phyloP scores from a whole-genome alignment of 2,113 vertebrate genomes.

The Coracopsis vasa region DNA sequence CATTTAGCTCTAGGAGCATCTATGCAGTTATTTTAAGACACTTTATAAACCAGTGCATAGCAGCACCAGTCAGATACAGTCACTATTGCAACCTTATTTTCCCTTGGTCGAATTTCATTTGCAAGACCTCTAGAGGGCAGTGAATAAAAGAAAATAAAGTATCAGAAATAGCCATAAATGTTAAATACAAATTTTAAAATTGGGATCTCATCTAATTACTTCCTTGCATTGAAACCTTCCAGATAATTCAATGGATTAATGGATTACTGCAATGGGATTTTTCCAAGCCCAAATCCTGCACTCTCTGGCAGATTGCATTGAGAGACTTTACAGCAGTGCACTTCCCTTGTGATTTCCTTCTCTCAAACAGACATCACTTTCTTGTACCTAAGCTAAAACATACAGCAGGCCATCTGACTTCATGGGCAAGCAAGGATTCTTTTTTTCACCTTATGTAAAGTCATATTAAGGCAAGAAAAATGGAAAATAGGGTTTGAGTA shows the following conservation, averaged over 20 bases:
- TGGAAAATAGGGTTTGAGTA: background rate
- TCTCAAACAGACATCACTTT: background rate
- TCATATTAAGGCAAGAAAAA: background rate
- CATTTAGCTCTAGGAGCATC: background rate
- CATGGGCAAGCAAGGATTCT: background rate
- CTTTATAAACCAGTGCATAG: background rate
- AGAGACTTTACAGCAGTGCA: background rate
- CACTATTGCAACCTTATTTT: background rate
- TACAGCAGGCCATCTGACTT: background rate
- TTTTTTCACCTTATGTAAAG: background rate
- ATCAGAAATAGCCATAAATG: background rate
- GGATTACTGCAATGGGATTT: slow-evolving; percentile 15
- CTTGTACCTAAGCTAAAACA: background rate
- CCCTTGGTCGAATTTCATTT: background rate
- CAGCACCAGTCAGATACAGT: background rate
- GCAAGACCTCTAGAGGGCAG: slow-evolving; percentile 67
- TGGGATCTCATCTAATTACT: background rate
- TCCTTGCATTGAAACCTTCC: background rate
- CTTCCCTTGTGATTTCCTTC: background rate
- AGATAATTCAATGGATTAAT: slow-evolving; percentile 27
- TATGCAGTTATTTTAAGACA: background rate
- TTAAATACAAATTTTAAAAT: background rate
- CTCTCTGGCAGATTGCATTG: background rate
- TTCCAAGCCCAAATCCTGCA: background rate
- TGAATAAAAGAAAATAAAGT: slow-evolving; percentile 61